Evolutionary conservation across 2,113 vertebrate genomes (phyloP), one percentile per base, ranked within the genome.

Genomic region (Phylloscopus trochiloides): DNA sequence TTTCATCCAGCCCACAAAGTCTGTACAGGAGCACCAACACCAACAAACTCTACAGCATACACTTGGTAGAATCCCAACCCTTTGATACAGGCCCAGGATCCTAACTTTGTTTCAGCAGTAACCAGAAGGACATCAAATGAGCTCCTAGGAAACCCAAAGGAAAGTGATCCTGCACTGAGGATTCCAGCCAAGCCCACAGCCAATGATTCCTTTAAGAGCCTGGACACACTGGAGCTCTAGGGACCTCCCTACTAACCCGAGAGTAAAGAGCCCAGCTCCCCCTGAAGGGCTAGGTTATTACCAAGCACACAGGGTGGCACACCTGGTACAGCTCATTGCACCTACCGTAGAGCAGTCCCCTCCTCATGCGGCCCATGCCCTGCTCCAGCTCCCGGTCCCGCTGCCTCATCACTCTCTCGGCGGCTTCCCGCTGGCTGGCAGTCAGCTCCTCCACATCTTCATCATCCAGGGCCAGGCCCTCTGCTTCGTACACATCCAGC

Each of bases 401-500:
- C 82, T 98, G 98, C 47, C 98, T 97, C 99, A 99, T 99, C 17
- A 95, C 98, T 47, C 98, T 98, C 89, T 99, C 99, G 0, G 99
- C 99, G 0, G 98, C 99, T 1, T 98, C 99, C 10, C 99, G 95
- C 85, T 99, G 99, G 62, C 99, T 98, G 16, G 99, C 99, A 0
- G 99, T 99, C 88, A 99, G 97, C 80, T 99, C 99, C 8, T 99
- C 98, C 61, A 99, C 81, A 0, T 99, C 99, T 25, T 99, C 99
- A 3, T 99, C 98, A 4, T 99, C 98, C 95, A 96, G 66, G 34
- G 99, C 99, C 97, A 99, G 76, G 31, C 99, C 99, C 67, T 99
- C 99, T 0, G 95, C 97, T 94, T 99, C 99, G 1, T 99, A 99
- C 45, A 95, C 92, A 5, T 99, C 99, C 97, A 99, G 98, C 59